Evolutionary conservation across 2,113 vertebrate genomes (phyloP), one percentile per base, ranked within the genome.

Genomic region (Plecturocebus donacophilus): DNA sequence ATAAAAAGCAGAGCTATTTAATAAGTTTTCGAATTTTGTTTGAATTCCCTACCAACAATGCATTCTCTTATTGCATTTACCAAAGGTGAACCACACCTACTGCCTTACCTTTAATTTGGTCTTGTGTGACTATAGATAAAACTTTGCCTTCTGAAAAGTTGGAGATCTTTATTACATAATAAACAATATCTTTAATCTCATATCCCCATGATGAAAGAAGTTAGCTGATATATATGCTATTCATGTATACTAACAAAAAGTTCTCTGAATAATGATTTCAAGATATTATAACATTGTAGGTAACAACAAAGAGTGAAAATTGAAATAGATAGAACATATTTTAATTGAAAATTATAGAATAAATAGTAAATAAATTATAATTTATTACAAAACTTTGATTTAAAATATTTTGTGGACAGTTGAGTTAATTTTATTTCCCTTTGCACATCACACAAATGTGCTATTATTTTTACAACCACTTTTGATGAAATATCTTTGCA

Each of bases 401-500:
- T 90, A 79, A 54, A 95, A 27, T 2, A 42, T 1, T 64, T n/a
- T 73, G 8, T 87, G 13, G 3, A n/a, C 90, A 8, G 2, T 35
- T 38, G 58, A 40, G 10, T 3, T 1, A 73, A 81, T 61, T 47
- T 81, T 52, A 76, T 96, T 95, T 95, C 93, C 94, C 49, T 84
- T 25, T 71, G 4, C 91, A 66, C 23, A 40, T 86, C 96, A 89
- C 38, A 77, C 3, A 70, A 47, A 96, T 61, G 2, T 54, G 25
- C 92, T 97, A 96, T 97, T 79, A 83, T 82, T 97, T 99, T 92
- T 98, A 98, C 61, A 82, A 71, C 35, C 83, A 76, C 0, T 0
- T 96, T 97, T 98, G 97, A 97, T 96, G 70, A 96, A 97, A 97
- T 42, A 40, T 94, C 40, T 87, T 98, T 91, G 97, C 76, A 96